phyloP scores from a whole-genome alignment of 2,113 vertebrate species.

The Cryptomyrus ogoouensis region DNA sequence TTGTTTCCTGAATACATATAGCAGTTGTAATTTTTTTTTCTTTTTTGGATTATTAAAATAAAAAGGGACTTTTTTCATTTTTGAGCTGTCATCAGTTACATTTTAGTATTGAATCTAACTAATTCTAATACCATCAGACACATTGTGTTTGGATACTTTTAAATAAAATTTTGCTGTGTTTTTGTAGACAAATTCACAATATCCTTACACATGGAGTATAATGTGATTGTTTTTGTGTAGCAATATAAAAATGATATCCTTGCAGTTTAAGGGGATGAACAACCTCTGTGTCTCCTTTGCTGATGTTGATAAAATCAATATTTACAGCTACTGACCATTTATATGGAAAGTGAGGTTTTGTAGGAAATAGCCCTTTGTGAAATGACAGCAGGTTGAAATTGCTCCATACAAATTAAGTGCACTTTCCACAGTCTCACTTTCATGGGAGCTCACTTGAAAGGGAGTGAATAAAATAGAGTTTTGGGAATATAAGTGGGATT shows the following conservation, averaged over 20 bases:
- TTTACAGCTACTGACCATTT: neutral
- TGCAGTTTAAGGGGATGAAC: neutral
- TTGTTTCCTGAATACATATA: slow-evolving; percentile 18
- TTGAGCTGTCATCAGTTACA: neutral
- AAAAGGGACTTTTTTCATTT: slow-evolving; percentile 35
- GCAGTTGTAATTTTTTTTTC: slow-evolving; percentile 24
- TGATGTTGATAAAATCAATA: slow-evolving; percentile 1
- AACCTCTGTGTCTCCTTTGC: neutral
- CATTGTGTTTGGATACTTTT: neutral
- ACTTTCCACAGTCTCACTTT: slow-evolving; percentile 67
- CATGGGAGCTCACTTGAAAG: slow-evolving; percentile 59
- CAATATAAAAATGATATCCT: slow-evolving; percentile 7
- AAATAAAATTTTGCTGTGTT: slow-evolving; percentile 5
- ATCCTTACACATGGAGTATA: neutral
- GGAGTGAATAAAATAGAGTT: neutral
- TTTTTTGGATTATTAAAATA: slow-evolving; percentile 28
- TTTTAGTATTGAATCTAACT: slow-evolving; percentile 12
- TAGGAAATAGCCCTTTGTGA: neutral
- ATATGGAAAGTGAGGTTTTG: neutral
- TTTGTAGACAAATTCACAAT: slow-evolving; percentile 6
- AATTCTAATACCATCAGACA: slow-evolving; percentile 2
- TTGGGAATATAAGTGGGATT: slow-evolving; percentile 9
- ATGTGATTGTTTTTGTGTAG: slow-evolving; percentile 19
- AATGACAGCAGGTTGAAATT: neutral
- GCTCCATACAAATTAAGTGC: slow-evolving; percentile 55